phyloP scores from a whole-genome alignment of 2,113 vertebrate genomes.

The Furnarius figulus region DNA sequence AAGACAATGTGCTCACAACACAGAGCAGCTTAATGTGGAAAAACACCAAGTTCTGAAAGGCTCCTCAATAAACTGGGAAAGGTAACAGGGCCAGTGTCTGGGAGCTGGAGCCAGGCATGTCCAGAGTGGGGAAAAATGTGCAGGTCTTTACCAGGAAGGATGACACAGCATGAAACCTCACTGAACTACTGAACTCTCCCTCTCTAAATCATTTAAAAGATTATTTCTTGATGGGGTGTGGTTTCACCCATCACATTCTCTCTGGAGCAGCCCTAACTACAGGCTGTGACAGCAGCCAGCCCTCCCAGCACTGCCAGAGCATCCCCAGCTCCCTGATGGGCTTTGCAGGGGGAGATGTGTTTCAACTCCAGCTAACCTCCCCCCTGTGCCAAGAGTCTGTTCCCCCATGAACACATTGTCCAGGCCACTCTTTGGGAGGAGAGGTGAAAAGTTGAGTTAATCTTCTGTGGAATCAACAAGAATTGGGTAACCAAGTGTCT shows the following conservation, averaged over 20 bases:
- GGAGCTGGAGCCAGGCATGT: not conserved
- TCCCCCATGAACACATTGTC: fast-evolving
- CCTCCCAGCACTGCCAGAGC: not conserved
- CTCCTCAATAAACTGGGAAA: not conserved
- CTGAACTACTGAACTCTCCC: not conserved
- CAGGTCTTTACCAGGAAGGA: not conserved
- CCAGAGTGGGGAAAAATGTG: not conserved
- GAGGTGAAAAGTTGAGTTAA: not conserved
- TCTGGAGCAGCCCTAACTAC: not conserved
- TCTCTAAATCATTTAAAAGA: not conserved
- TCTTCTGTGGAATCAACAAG: not conserved
- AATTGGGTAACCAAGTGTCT: not conserved
- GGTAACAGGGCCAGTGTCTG: not conserved
- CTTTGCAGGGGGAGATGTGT: not conserved
- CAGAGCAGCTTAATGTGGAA: not conserved
- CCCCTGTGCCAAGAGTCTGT: not conserved
- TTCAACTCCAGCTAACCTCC: not conserved
- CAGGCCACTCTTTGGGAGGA: not conserved
- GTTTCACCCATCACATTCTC: not conserved
- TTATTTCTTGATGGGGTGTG: not conserved
- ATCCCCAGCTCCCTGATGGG: not conserved
- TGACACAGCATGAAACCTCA: not conserved
- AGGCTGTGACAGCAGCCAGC: no score
- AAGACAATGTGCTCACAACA: not conserved
- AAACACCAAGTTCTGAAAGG: not conserved